A percentile compares a stretch with the other conserved stretches of the same genome.
Evolutionary conservation across 2,113 vertebrate species (phyloP).

Genomic region (Gymnocephalus cernua): DNA sequence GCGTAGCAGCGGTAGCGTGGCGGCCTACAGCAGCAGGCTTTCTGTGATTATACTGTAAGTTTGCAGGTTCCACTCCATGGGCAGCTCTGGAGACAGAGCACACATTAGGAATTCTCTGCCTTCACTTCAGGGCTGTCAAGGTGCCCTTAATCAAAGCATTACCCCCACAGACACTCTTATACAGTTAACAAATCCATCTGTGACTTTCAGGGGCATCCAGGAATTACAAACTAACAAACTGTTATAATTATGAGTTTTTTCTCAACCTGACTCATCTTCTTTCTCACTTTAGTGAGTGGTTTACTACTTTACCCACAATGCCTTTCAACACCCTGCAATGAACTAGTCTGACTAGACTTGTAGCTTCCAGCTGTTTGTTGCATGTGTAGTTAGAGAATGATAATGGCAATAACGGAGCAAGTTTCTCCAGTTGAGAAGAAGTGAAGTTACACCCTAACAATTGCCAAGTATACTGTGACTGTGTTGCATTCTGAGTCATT

Average conservation of each 20-base stretch:
- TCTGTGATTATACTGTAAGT: slow-evolving; percentile 18
- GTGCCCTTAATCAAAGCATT: slow-evolving; percentile 63
- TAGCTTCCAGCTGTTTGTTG: not conserved
- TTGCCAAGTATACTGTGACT: not conserved
- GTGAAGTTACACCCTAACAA: not conserved
- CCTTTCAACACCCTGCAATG: not conserved
- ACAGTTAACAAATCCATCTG: not conserved
- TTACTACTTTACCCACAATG: not conserved
- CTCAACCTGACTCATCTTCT: not conserved
- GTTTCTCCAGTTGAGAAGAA: not conserved
- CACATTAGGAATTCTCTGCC: slow-evolving; percentile 19
- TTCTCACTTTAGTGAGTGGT: not conserved
- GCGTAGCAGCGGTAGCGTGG: not conserved
- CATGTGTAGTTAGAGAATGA: not conserved
- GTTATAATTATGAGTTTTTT: not conserved
- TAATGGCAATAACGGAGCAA: not conserved
- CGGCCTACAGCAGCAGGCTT: not conserved
- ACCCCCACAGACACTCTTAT: slow-evolving; percentile 2
- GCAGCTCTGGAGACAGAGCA: not conserved
- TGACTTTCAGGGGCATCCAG: slow-evolving; percentile 16
- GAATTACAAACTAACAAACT: not conserved
- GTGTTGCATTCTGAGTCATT: not conserved
- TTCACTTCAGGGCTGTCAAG: slow-evolving; percentile 29
- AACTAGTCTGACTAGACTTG: not conserved
- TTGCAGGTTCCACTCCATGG: not conserved